Evolutionary conservation across 37 sponge, comb jelly and placozoan species (phyloP), one percentile per base, ranked within the genome.

Genomic region (Chondrilla cf. caribensis): DNA sequence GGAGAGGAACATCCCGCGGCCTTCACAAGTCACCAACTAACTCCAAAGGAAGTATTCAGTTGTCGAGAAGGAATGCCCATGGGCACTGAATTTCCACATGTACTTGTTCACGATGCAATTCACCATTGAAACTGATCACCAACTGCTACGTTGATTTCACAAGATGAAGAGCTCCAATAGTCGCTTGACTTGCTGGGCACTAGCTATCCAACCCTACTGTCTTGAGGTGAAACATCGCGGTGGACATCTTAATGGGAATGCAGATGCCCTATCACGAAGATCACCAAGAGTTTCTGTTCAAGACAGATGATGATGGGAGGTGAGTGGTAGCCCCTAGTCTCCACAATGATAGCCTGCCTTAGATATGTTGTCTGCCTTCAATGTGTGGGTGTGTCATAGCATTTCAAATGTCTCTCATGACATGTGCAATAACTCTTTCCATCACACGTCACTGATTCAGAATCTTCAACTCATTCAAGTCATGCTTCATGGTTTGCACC

Each of bases 1-100:
- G 84, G 84, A 0, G 39, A 83, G 2, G 85, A 85, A 62, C 85
- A 85, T 42, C 85, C 85, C 15, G 67, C 79, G 5, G 85, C 80
- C 7, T 85, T 37, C 54, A 41, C 54, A 15, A 85, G 79, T 32
- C 73, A 66, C 11, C 58, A 79, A 25, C 38, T 78, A 0, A 28
- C 38, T n/a, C 80, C 85, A 85, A 44, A 58, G 28, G 38, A 59
- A 79, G 32, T 85, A 85, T 35, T 78, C 85, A 22, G 41, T 38
- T 11, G 79, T 79, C 29, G 85, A 85, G 55, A 85, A 79, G 70
- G 85, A 85, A 55, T 85, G 80, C 38, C 44, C 59, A 14, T 65
- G 79, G 85, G 79, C 80, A 21, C 3, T 84, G 64, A 32, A 31
- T 18, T 84, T 84, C 84, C 77, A 77, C 38, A 22, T 51, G 6